phyloP scores from a whole-genome alignment of 2,797 vertebrate species.

The Lemur catta region DNA sequence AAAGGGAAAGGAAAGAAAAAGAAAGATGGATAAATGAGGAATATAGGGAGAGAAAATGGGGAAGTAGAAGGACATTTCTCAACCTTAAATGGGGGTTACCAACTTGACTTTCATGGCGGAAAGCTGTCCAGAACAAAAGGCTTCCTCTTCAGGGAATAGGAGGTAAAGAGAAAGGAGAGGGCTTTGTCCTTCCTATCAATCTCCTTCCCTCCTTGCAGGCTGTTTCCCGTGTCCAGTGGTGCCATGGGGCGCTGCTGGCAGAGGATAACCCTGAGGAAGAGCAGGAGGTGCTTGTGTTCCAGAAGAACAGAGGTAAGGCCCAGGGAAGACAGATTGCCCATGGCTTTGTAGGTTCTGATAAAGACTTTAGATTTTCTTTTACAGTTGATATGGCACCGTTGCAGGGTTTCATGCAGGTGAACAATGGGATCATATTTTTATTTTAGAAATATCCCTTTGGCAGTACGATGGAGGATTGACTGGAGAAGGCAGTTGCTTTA shows the following conservation, averaged over 20 bases:
- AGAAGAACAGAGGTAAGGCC: not conserved
- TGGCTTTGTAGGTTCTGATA: too few relatives aligned
- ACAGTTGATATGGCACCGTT: too few relatives aligned
- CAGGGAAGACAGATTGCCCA: too few relatives aligned
- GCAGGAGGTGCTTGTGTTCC: not conserved
- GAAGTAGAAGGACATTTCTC: not conserved
- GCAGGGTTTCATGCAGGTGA: not conserved
- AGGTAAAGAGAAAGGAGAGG: not conserved
- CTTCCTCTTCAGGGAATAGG: not conserved
- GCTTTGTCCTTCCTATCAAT: not conserved
- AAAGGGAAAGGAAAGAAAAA: not conserved
- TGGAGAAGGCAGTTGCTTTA: not conserved
- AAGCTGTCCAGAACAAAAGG: not conserved
- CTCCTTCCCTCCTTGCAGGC: not conserved
- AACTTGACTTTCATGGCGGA: not conserved
- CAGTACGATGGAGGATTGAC: not conserved
- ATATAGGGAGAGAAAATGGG: not conserved
- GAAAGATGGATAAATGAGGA: not conserved
- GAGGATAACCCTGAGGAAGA: not conserved
- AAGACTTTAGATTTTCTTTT: not conserved
- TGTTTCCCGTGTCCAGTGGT: not conserved
- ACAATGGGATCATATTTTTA: not conserved
- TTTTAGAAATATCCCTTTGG: not conserved
- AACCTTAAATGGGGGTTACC: not conserved
- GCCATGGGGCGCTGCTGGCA: too few relatives aligned